Percentiles rank a stretch among this genome's conserved stretches.
These are phyloP conservation scores for Euborellia annulipes DNA, from an alignment of 1,140 invertebrate species.

Conservation along the genomic window DNA sequence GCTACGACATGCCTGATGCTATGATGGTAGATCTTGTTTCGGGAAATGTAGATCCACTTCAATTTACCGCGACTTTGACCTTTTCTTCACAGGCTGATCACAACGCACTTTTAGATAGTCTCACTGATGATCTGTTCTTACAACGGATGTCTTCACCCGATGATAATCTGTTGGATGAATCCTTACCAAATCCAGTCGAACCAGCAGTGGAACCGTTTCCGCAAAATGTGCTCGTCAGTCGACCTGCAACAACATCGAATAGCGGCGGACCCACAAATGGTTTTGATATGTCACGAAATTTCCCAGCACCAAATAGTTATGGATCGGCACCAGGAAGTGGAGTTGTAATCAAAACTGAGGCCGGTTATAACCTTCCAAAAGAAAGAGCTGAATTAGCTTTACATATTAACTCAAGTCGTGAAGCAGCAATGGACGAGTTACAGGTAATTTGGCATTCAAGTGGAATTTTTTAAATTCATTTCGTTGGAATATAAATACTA, in stretches of 20 bases:
- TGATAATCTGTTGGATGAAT: conserved; percentile 24
- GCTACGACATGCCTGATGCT: conserved; percentile 52
- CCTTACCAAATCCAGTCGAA: conserved; percentile 44
- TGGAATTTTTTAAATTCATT: too few species aligned
- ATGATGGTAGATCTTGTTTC: conserved; percentile 67
- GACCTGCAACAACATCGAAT: conserved; percentile 9
- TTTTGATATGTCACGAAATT: conserved; percentile 27
- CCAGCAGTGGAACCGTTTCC: conserved; percentile 48
- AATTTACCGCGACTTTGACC: conserved; percentile 63
- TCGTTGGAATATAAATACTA: too few species aligned
- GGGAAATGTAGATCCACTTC: conserved; percentile 56
- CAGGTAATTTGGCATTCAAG: too few species aligned
- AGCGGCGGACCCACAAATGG: conserved; percentile 25
- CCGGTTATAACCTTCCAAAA: conserved; percentile 9
- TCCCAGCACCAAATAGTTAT: conserved; percentile 14
- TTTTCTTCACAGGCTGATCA: conserved; percentile 61
- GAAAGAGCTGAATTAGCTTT: conserved; percentile 30
- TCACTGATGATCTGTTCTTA: conserved; percentile 57
- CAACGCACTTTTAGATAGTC: conserved; percentile 43
- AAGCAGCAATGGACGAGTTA: not conserved
- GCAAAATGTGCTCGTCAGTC: conserved; percentile 14
- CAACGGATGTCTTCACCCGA: conserved; percentile 43
- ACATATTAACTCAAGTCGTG: conserved; percentile 19
- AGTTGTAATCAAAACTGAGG: not conserved
- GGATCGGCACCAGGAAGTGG: not conserved